These are phyloP conservation scores for Triplophysa yarkandensis DNA, from an alignment of 2,797 vertebrate genomes.

Conservation along the genomic window DNA sequence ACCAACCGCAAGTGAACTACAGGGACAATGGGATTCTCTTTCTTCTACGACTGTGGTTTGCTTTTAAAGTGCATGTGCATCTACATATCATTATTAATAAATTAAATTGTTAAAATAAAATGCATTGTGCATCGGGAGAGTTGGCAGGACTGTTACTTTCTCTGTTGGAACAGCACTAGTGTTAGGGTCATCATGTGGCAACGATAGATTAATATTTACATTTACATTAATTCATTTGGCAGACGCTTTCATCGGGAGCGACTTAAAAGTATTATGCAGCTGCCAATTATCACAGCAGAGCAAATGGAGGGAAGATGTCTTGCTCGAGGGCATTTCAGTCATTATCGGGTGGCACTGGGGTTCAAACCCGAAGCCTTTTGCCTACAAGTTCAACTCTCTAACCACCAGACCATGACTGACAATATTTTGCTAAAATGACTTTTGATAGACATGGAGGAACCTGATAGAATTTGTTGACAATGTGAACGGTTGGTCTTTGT, in stretches of 20 bases:
- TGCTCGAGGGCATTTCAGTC: no score
- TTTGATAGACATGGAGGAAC: background rate
- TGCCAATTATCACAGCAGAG: no score
- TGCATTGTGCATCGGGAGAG: background rate
- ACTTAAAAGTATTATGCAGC: no score
- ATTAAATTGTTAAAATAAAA: slow-evolving; percentile 1
- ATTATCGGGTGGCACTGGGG: no score
- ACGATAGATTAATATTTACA: background rate
- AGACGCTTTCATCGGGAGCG: no score
- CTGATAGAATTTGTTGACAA: background rate
- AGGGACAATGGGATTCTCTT: slow-evolving; percentile 20
- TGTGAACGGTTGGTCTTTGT: background rate
- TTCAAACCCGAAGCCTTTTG: no score
- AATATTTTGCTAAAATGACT: background rate
- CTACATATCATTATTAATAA: slow-evolving; percentile 15
- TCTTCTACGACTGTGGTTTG: background rate
- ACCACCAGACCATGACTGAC: no score
- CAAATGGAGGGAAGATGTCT: no score
- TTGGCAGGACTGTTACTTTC: background rate
- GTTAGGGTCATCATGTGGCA: background rate
- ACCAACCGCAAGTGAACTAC: slow-evolving; percentile 24
- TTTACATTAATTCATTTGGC: no score
- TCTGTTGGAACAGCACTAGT: background rate
- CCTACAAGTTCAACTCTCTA: no score
- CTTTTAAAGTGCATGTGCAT: slow-evolving; percentile 4